Evolutionary conservation across 2,797 vertebrate genomes (phyloP), one percentile per base, ranked within the genome.

Genomic region (Sebastes jordani): DNA sequence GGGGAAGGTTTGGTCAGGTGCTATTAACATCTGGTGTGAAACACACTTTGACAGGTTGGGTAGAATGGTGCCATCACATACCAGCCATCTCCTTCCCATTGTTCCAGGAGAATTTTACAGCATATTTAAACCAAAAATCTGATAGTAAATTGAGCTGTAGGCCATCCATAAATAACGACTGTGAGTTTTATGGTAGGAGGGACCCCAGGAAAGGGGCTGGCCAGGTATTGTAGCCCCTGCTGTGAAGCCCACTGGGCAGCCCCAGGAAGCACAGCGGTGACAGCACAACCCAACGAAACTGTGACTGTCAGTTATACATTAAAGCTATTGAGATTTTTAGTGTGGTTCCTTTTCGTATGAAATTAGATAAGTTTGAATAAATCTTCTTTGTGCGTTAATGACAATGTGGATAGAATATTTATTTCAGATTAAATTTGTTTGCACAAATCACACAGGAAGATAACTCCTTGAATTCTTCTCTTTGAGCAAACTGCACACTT

Each of bases 151-250:
- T 71, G 16, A 83, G 78, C 92, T 82, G 76, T 58, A 86, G 89
- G 91, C 74, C 69, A 56, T 81, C 85, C 72, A 89, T 93, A 92
- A 90, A 91, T 85, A 76, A 87, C 76, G 67, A 82, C 62, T 36
- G 80, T 64, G 76, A 81, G 38, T 83, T 91, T 88, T 93, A 93
- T 89, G 88, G 83, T 89, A 49, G 73, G 78, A 75, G 80, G 66
- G 74, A 76, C 30, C 72, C 76, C 80, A 83, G 86, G 80, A 90
- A 80, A 90, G 85, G 71, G 88, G 88, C 61, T 72, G 87, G 80
- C 29, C 75, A 71, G 85, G 85, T 92, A 83, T 87, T 90, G 81
- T 80, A 81, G 88, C 84, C 88, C 88, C 89, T 85, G 82, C 82
- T 90, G 90, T 81, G 91, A 90, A 23, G 52, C 71, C 81, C 81